Evolutionary conservation across 2,113 vertebrate species (phyloP).

Genomic region (Promerops cafer): DNA sequence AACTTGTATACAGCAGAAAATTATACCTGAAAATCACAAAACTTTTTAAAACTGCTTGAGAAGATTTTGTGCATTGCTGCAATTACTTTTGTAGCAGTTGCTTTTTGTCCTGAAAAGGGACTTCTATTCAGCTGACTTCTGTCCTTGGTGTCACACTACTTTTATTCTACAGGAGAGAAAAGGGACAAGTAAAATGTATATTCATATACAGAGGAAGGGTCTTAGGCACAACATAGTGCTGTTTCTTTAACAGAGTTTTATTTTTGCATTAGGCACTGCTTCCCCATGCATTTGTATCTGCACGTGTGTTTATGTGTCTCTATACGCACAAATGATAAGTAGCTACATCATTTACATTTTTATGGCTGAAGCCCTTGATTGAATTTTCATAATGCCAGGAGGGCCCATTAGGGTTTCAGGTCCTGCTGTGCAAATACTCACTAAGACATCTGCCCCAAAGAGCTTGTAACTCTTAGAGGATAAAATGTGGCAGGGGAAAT

Average conservation of each 20-base stretch:
- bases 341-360: conserved; percentile 30
- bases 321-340: background rate
- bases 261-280: background rate
- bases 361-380: background rate
- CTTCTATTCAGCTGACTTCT: background rate
- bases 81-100: background rate
- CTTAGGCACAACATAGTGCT: background rate
- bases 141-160: background rate
- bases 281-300: background rate
- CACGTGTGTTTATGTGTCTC: background rate
- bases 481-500: conserved; percentile 1
- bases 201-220: background rate
- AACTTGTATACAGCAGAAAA: background rate
- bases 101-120: background rate
- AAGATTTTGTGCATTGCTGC: background rate
- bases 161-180: background rate
- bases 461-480: background rate
- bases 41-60: background rate
- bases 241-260: background rate
- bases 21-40: background rate
- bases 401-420: background rate
- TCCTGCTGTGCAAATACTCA: background rate
- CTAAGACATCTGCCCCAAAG: conserved; percentile 14
- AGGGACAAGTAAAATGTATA: background rate
- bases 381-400: conserved; percentile 46